Evolutionary conservation across 2,888 invertebrate genomes (phyloP).

Genomic region (Cryptocephalus moraei): DNA sequence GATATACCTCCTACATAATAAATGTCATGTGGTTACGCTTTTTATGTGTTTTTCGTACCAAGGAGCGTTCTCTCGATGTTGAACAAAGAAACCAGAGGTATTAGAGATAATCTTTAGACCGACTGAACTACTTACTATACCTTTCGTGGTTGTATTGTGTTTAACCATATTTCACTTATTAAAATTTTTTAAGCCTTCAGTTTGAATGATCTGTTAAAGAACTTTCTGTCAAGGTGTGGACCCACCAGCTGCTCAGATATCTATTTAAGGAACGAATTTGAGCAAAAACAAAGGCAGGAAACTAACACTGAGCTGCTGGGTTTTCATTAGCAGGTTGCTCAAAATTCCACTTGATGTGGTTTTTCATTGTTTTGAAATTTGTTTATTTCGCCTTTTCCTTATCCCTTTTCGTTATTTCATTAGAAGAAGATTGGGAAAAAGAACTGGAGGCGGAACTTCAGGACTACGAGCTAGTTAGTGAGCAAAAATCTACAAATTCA

Average conservation of each 20-base stretch:
- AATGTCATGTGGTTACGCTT: too few relatives aligned
- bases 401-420: conserved; percentile 9
- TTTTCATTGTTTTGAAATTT: conserved; percentile 2
- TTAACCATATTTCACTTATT: not conserved
- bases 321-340: conserved; percentile 18
- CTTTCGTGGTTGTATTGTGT: too few relatives aligned
- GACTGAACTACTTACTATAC: too few relatives aligned
- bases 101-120: too few relatives aligned
- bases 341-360: conserved; percentile 9
- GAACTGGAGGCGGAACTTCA: conserved; percentile 91
- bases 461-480: conserved; percentile 83
- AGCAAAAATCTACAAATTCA: conserved; percentile 41
- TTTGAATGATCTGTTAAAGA: conserved; percentile 7
- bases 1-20: too few relatives aligned
- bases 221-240: conserved; percentile 21
- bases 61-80: too few relatives aligned
- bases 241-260: conserved; percentile 26
- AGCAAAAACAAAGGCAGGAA: conserved; percentile 24
- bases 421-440: conserved; percentile 87
- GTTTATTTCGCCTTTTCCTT: conserved; percentile 21
- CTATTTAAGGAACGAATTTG: conserved; percentile 4
- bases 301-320: conserved; percentile 30
- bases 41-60: too few relatives aligned
- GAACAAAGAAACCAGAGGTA: too few relatives aligned
- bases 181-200: not conserved